A percentile compares a stretch with the other conserved stretches of the same genome.
phyloP scores from a whole-genome alignment of 2,888 invertebrate genomes.

The Dynastes tityus region DNA sequence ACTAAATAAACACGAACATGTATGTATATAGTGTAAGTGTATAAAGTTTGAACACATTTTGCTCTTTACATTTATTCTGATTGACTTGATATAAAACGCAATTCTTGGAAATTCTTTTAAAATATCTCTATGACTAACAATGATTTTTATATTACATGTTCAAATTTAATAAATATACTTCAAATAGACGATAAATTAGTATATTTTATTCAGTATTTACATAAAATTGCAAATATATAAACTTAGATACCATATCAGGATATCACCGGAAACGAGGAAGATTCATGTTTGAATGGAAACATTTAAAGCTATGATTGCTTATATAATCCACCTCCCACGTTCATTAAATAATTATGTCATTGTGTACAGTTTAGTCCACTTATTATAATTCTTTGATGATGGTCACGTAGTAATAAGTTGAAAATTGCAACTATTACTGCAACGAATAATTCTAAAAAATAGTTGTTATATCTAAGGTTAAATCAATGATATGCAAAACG shows the following conservation, averaged over 20 bases:
- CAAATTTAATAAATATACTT: background rate
- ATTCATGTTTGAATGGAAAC: constrained; percentile 1
- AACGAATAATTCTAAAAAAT: constrained; percentile 3
- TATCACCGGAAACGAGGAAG: background rate
- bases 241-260: background rate
- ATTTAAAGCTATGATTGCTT: constrained; percentile 7
- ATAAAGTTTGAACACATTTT: constrained; percentile 33
- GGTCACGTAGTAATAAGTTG: constrained; percentile 18
- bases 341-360: constrained; percentile 17
- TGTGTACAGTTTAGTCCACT: constrained; percentile 39
- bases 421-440: constrained; percentile 32
- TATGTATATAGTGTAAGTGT: constrained; percentile 14
- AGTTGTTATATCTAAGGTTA: background rate
- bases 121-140: background rate
- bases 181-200: constrained; percentile 3
- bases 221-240: constrained; percentile 24
- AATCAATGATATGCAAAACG: constrained; percentile 16
- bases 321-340: constrained; percentile 19
- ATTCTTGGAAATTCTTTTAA: constrained; percentile 36
- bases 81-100: constrained; percentile 40
- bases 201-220: constrained; percentile 22
- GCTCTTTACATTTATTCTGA: constrained; percentile 25
- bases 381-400: constrained; percentile 26
- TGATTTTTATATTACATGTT: background rate
- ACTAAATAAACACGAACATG: constrained; percentile 18